A percentile compares a stretch with the other conserved stretches of the same genome.
Evolutionary conservation across 2,888 invertebrate species (phyloP).

Genomic region (Sepiola atlantica): DNA sequence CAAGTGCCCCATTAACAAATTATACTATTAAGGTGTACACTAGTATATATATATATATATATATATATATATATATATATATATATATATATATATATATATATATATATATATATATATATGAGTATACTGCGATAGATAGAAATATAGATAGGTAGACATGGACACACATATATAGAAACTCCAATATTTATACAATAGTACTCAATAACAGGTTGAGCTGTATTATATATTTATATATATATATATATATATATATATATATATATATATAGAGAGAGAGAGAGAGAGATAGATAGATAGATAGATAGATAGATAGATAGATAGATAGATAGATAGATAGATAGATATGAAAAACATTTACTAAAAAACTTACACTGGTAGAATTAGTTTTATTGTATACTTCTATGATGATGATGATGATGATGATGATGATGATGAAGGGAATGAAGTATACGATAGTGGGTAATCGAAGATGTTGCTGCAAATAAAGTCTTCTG

Average conservation of each 20-base stretch:
- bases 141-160: too few relatives aligned
- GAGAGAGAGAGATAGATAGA: too few relatives aligned
- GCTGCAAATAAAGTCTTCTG: too few relatives aligned
- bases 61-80: conserved; percentile 17
- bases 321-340: background rate
- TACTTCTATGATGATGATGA: background rate
- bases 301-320: background rate
- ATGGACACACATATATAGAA: too few relatives aligned
- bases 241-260: conserved; percentile 32
- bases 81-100: conserved; percentile 32
- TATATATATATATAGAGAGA: background rate
- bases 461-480: too few relatives aligned
- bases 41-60: background rate
- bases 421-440: conserved; percentile 32
- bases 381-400: background rate
- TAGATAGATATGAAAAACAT: background rate
- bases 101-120: conserved; percentile 32
- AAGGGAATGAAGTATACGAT: background rate
- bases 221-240: background rate
- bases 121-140: background rate
- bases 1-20: too few relatives aligned
- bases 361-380: background rate
- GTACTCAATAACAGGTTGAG: too few relatives aligned
- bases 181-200: too few relatives aligned
- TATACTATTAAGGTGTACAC: too few relatives aligned